Evolutionary conservation across 2,888 invertebrate genomes (phyloP), one percentile per base, ranked within the genome.

Genomic region (Apomyelois bistriatella): DNA sequence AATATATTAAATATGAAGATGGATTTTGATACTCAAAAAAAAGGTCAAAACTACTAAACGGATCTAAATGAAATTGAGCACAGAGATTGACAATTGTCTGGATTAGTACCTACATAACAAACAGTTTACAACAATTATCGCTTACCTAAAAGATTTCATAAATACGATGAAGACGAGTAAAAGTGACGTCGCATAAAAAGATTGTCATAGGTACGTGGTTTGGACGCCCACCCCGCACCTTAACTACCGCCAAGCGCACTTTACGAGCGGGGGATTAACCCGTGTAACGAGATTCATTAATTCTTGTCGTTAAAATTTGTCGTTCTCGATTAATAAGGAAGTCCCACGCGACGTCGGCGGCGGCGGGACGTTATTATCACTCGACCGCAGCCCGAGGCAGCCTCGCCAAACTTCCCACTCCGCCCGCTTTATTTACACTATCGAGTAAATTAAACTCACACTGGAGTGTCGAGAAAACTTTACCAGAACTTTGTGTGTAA

Each of bases 241-340:
- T 84, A 82, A 84, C 85, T 82, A 83, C 85, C 82, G 70, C 76
- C 76, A 72, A 79, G 84, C 79, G 79, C 75, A 84, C 85, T 91
- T 90, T 90, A 91, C 91, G 91, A 89, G 78, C 84, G 74, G 73
- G 83, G 87, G 90, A 91, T 91, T 91, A 91, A 91, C 91, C 91
- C 90, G 76, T 87, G 89, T 91, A 91, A 91, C 89, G 90, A 91
- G 91, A 90, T 90, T 90, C 91, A 90, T 91, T 91, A 91, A 90
- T 91, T 90, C 90, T 89, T 91, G 91, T 91, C 91, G 91, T 91
- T 91, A 91, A 91, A 91, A 91, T 91, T 91, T 90, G 91, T 91
- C 90, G 91, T 90, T 88, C 89, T 87, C 91, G 88, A 91, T 91
- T 91, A 91, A 91, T 91, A 91, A 91, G 89, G 88, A 88, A 83